Conservation (phyloP, 1,140 invertebrate species). For the Pantala flavescens region DNA sequence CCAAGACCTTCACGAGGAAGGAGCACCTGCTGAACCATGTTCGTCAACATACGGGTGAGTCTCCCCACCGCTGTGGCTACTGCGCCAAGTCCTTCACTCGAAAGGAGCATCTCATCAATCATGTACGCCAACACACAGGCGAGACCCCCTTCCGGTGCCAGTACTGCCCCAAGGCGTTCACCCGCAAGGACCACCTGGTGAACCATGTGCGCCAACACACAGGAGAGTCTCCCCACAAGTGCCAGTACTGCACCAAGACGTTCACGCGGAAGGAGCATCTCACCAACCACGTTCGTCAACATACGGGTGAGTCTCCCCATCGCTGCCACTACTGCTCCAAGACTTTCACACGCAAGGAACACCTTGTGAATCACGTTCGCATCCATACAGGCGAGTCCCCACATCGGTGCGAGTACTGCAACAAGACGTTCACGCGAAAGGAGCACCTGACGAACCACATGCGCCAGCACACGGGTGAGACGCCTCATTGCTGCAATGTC, state of each 20-base stretch:
- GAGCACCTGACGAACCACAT: constrained; percentile 71
- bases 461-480: constrained; percentile 83
- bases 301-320: constrained; percentile 60
- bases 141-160: constrained; percentile 72
- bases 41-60: constrained; percentile 58
- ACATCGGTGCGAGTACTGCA: constrained; percentile 69
- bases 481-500: constrained; percentile 71
- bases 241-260: constrained; percentile 48
- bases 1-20: constrained; percentile 72
- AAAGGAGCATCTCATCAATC: constrained; percentile 56
- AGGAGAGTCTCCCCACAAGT: constrained; percentile 45
- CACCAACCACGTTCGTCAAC: constrained; percentile 61
- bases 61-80: constrained; percentile 27
- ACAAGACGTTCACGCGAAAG: constrained; percentile 70
- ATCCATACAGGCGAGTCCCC: constrained; percentile 64
- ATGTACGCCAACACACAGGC: constrained; percentile 27
- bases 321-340: constrained; percentile 53
- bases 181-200: constrained; percentile 68
- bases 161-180: constrained; percentile 73
- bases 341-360: constrained; percentile 80
- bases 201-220: constrained; percentile 65
- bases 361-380: constrained; percentile 79
- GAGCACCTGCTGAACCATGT: constrained; percentile 74
- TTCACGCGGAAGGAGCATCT: constrained; percentile 67
- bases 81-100: constrained; percentile 32